These are phyloP conservation scores for Paracanthobrama guichenoti DNA, from an alignment of 2,113 vertebrate species.

Conservation along the genomic window DNA sequence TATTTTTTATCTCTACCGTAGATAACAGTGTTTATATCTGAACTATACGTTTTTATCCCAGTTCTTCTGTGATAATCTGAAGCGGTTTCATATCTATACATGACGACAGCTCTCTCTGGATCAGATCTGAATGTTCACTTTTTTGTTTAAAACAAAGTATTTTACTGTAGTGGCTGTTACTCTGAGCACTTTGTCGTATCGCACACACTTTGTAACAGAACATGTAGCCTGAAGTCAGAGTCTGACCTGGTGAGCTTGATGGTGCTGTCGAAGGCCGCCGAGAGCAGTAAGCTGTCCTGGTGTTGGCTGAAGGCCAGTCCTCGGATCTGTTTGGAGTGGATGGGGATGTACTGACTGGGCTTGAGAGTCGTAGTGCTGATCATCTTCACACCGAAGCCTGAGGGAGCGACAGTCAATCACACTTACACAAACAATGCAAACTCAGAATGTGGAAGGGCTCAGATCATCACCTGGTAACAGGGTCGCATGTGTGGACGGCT, in stretches of 20 bases:
- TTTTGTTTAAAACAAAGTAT: too few relatives aligned
- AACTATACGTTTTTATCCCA: too few relatives aligned
- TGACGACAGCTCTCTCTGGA: too few relatives aligned
- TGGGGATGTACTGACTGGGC: conserved; percentile 91
- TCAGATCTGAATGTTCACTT: too few relatives aligned
- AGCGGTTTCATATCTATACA: too few relatives aligned
- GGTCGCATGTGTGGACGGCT: conserved; percentile 86
- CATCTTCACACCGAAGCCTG: conserved; percentile 96
- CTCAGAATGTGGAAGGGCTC: background rate
- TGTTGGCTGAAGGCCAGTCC: conserved; percentile 84
- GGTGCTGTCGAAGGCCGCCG: conserved; percentile 89
- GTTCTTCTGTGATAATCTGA: too few relatives aligned
- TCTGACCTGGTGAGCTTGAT: conserved; percentile 92
- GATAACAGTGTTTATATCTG: too few relatives aligned
- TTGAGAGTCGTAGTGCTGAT: conserved; percentile 88
- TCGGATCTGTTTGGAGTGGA: conserved; percentile 92
- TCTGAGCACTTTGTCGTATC: too few relatives aligned
- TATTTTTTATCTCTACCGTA: too few relatives aligned
- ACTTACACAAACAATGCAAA: background rate
- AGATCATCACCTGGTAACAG: conserved; percentile 84
- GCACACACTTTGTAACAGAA: too few relatives aligned
- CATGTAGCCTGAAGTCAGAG: too few relatives aligned
- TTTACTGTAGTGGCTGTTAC: too few relatives aligned
- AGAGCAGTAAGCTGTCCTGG: conserved; percentile 85
- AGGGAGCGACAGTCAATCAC: background rate